Base-by-base conservation (phyloP, 2,888 invertebrate species). In the Baronia brevicornis region DNA sequence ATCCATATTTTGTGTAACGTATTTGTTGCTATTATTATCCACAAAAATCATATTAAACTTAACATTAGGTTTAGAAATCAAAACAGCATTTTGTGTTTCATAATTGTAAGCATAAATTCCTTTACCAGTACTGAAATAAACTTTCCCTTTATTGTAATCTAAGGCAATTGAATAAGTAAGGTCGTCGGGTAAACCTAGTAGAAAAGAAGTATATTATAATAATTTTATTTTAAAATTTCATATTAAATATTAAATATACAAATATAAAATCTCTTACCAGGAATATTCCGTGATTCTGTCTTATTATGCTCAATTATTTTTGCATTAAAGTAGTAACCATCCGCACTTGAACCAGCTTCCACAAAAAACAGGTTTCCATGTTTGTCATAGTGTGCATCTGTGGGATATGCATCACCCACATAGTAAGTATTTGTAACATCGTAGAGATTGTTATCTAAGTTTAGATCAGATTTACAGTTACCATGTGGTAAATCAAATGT, bases 321-420 rank as follows among this genome's bases (percentile, higher is more conserved):
- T 5, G 62, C 53, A 41, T 77, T 62, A 28, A 66, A 78, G 36
- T 53, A 61, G 35, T 60, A 72, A 3, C 69, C 73, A 2, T 62
- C 46, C 1, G 46, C 44, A 23, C 61, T 61, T 28, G 46, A 51
- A 12, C 59, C 62, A 1, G 62, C 56, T 41, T 65, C 60, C 2
- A 80, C 70, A 18, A 58, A 80, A 42, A 80, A 79, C 17, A 79
- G 44, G 44, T 79, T 78, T 1, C 77, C 79, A 12, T 51, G 61
- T 1, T 41, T 51, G 38, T 79, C 79, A 25, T 58, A 78, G 38
- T 78, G 75, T 0, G 73, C 70, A 33, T 79, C 73, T 1, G 66
- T 65, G 0, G 79, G 75, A 23, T 57, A 58, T 0, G 54, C 59
- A 10, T 69, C 57, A 0, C 62, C 65, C 0, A 71, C 48, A 1